Percentiles rank a stretch among this genome's conserved stretches.
These are phyloP conservation scores for Ramphastos sulfuratus DNA, from an alignment of 2,113 vertebrate species.

Conservation along the genomic window DNA sequence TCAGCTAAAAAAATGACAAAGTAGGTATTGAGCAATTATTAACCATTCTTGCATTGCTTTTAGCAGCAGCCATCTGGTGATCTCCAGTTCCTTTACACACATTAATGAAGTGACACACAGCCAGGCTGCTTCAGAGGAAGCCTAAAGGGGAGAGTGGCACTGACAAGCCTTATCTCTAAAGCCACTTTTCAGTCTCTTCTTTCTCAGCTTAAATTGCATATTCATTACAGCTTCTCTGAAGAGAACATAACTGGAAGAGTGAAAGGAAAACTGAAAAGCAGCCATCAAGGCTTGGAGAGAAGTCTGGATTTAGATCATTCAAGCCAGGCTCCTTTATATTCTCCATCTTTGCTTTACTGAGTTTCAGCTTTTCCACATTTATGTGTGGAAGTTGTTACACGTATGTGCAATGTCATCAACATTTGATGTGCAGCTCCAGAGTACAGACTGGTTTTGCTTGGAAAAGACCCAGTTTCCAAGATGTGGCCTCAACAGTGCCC, in stretches of 20 bases:
- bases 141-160: not conserved
- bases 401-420: too few relatives aligned
- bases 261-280: not conserved
- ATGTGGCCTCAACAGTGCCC: too few relatives aligned
- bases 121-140: not conserved
- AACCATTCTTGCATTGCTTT: not conserved
- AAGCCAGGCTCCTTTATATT: not conserved
- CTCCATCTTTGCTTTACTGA: not conserved
- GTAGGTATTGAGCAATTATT: slow-evolving; percentile 62
- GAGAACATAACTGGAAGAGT: not conserved
- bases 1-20: slow-evolving; percentile 80
- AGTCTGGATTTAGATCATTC: not conserved
- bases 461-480: too few relatives aligned
- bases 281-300: not conserved
- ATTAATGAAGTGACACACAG: not conserved
- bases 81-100: not conserved
- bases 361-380: not conserved
- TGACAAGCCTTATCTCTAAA: not conserved
- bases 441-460: too few relatives aligned
- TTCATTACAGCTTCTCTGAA: not conserved
- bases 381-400: not conserved
- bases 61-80: not conserved
- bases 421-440: too few relatives aligned
- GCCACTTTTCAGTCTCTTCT: not conserved
- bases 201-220: not conserved